Percentiles rank a stretch among this genome's conserved stretches.
Evolutionary conservation across 2,888 invertebrate genomes (phyloP).

Genomic region (Hofmannophila pseudospretella): DNA sequence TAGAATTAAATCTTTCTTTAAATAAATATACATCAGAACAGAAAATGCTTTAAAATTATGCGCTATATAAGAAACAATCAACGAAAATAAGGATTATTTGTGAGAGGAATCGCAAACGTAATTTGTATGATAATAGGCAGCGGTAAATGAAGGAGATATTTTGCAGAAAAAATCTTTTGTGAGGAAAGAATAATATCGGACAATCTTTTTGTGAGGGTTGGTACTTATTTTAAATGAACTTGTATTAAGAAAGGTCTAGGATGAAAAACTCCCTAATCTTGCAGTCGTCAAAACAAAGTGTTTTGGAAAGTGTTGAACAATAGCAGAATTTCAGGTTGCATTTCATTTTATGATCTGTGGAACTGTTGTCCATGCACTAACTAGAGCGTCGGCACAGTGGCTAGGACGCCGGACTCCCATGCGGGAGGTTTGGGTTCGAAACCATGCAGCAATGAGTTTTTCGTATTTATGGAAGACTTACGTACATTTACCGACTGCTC

Average conservation of each 20-base stretch:
- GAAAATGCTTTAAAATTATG: background rate
- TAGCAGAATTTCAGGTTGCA: no score
- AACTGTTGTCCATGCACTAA: no score
- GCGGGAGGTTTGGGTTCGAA: no score
- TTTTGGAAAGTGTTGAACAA: no score
- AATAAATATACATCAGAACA: no score
- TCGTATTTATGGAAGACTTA: no score
- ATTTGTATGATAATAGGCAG: slow-evolving; percentile 18
- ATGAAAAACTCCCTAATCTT: slow-evolving; percentile 2
- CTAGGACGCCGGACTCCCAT: no score
- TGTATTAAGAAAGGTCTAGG: slow-evolving; percentile 3
- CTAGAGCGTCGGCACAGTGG: no score
- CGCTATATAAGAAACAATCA: slow-evolving; percentile 1
- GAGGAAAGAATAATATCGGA: slow-evolving; percentile 14
- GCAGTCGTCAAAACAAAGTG: slow-evolving; percentile 4
- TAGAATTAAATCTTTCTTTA: no score
- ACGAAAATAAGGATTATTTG: slow-evolving; percentile 8
- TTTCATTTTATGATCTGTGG: no score
- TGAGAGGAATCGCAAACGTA: slow-evolving; percentile 10
- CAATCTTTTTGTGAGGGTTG: slow-evolving; percentile 12
- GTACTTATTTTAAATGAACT: slow-evolving; percentile 8
- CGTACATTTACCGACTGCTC: no score
- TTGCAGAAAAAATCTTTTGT: slow-evolving; percentile 10
- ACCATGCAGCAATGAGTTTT: no score
- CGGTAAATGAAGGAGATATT: slow-evolving; percentile 2